Percentiles rank a stretch among this genome's conserved stretches.
Evolutionary conservation across 2,113 vertebrate species (phyloP).

Genomic region (Synchiropus splendidus): DNA sequence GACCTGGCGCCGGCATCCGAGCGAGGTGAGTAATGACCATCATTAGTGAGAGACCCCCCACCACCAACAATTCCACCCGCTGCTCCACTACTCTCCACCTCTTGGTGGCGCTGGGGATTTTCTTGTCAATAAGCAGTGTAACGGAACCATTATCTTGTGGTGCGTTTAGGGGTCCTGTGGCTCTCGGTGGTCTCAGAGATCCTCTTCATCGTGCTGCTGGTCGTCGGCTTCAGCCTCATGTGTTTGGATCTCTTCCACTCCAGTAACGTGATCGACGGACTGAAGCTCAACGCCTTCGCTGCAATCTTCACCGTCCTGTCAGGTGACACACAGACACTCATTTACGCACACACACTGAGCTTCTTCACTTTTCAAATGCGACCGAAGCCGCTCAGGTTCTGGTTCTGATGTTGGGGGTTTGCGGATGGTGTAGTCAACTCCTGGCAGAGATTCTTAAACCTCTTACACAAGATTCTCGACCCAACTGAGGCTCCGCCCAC

Average conservation of each 20-base stretch:
- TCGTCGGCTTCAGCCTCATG: conserved; percentile 96
- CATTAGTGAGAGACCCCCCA: conserved; percentile 31
- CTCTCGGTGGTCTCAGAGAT: conserved; percentile 91
- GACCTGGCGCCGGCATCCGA: conserved; percentile 95
- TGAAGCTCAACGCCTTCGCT: conserved; percentile 95
- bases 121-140: no score
- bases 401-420: no score
- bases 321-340: conserved; percentile 58
- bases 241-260: conserved; percentile 95
- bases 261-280: conserved; percentile 91
- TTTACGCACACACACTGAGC: conserved; percentile 1
- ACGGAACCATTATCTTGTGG: no score
- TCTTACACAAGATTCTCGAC: conserved; percentile 27
- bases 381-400: no score
- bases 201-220: conserved; percentile 89
- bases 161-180: conserved; percentile 84
- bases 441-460: no score
- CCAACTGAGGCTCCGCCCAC: no score
- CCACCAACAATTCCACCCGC: no score
- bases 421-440: no score
- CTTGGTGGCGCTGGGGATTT: no score
- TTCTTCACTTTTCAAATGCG: no score
- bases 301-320: conserved; percentile 97
- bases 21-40: conserved; percentile 80
- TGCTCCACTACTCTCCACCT: no score